Base-by-base conservation (phyloP, 2,888 invertebrate species). In the Microchrysa polita region DNA sequence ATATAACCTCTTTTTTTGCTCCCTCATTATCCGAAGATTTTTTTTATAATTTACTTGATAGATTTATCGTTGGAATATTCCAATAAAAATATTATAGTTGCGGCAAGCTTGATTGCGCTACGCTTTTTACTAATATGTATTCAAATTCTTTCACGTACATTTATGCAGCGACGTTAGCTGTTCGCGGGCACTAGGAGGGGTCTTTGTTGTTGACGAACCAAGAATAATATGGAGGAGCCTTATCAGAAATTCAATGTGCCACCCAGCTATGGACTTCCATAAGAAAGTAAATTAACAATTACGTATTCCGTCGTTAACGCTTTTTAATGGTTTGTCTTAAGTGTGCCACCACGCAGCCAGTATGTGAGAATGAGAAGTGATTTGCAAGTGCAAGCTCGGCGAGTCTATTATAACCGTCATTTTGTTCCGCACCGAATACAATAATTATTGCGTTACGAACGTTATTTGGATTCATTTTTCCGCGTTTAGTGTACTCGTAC, bases 241-340 rank as follows among this genome's bases (percentile, higher is more conserved):
- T 65, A 65, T 65, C 65, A 65, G 65, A 65, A 63, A 63, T 63
- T 63, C 63, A 63, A 44, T 63, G 63, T 34, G 63, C 63, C 63
- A 63, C 63, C 40, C 40, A 63, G 44, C 20, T 44, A 65, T 65
- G 48, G n/a, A 22, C n/a, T n/a, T 48, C n/a, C 23, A 65, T 65
- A 65, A 65, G 65, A 65, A 65, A 65, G 65, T 22, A 48, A 44
- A 65, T 65, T 65, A 65, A 65, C 65, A 22, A 65, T 65, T 65
- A 65, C 44, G 44, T 48, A 65, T 65, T 65, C 65, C 16, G 65
- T 16, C 22, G 44, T 65, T 65, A 65, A 12, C 34, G 65, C 20
- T 44, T 44, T n/a, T 40, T n/a, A 20, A 55, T 55, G n/a, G 61
- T 20, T 20, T 22, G 65, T 22, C 48, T 44, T 65, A 55, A 65